phyloP scores from a whole-genome alignment of 2,113 vertebrate genomes.

The Xiphorhynchus elegans region DNA sequence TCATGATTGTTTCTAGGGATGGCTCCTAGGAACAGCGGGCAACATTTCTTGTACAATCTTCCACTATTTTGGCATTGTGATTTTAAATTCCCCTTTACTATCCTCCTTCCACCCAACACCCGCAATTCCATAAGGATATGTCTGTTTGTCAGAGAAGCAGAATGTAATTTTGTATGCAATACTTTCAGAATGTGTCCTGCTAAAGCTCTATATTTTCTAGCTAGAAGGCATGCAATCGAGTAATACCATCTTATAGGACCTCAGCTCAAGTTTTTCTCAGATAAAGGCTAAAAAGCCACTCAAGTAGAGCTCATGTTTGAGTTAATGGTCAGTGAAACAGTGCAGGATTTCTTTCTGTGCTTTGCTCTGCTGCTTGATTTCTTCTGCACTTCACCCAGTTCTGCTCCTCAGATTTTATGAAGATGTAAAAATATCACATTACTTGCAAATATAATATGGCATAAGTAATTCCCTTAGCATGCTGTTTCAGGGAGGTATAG shows the following conservation, averaged over 20 bases:
- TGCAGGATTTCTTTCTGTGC: not conserved
- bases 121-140: not conserved
- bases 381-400: not conserved
- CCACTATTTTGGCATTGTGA: not conserved
- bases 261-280: not conserved
- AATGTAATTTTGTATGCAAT: not conserved
- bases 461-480: not conserved
- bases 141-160: not conserved
- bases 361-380: not conserved
- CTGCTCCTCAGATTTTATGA: not conserved
- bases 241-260: not conserved
- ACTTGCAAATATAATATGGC: not conserved
- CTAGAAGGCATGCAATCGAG: not conserved
- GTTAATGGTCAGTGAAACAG: not conserved
- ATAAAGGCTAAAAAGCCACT: not conserved
- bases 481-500: not conserved
- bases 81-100: not conserved
- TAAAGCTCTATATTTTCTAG: not conserved
- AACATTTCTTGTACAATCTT: not conserved
- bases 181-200: not conserved
- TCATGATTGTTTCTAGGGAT: not conserved
- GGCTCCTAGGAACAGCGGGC: not conserved
- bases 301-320: not conserved
- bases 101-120: not conserved
- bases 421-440: not conserved